A percentile compares a stretch with the other conserved stretches of the same genome.
Conservation (phyloP, 2,113 vertebrate genomes). For the Colaptes auratus region DNA sequence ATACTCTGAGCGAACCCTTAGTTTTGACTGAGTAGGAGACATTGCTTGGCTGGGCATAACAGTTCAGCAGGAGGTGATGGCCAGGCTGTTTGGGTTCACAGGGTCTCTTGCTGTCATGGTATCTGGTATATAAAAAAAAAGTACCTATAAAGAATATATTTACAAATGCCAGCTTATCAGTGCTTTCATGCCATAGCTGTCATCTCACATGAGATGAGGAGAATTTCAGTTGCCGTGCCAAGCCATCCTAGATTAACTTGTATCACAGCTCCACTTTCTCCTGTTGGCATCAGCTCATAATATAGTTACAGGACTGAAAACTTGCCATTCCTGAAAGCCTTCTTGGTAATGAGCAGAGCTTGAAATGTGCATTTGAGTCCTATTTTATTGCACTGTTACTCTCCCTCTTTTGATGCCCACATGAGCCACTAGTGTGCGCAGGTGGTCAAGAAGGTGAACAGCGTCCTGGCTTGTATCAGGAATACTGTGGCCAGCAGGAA, state of each 20-base stretch:
- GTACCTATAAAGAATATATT: conserved; percentile 44
- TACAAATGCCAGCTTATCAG: conserved; percentile 57
- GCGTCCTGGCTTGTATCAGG: too few relatives aligned
- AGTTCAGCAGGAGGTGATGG: conserved; percentile 19
- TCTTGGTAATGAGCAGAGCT: conserved; percentile 6
- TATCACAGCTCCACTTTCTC: conserved; percentile 39
- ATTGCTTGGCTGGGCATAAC: background rate
- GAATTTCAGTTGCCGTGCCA: conserved; percentile 53
- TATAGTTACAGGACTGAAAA: conserved; percentile 49
- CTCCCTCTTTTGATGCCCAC: conserved; percentile 1
- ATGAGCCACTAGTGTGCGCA: background rate
- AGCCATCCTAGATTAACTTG: background rate
- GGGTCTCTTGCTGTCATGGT: conserved; percentile 52
- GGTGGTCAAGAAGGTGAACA: too few relatives aligned
- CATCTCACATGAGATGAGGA: conserved; percentile 60
- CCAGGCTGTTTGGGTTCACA: conserved; percentile 60
- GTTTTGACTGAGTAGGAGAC: conserved; percentile 22
- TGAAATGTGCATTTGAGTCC: background rate
- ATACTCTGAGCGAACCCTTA: background rate
- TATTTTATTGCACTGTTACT: conserved; percentile 6
- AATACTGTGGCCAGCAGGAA: too few relatives aligned
- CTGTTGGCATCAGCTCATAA: conserved; percentile 23
- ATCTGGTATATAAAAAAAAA: conserved; percentile 25
- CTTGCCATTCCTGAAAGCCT: conserved; percentile 18
- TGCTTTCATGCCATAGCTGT: conserved; percentile 66